Base-by-base conservation (phyloP, 2,797 vertebrate genomes). In the Poeciliopsis paucimaculata region DNA sequence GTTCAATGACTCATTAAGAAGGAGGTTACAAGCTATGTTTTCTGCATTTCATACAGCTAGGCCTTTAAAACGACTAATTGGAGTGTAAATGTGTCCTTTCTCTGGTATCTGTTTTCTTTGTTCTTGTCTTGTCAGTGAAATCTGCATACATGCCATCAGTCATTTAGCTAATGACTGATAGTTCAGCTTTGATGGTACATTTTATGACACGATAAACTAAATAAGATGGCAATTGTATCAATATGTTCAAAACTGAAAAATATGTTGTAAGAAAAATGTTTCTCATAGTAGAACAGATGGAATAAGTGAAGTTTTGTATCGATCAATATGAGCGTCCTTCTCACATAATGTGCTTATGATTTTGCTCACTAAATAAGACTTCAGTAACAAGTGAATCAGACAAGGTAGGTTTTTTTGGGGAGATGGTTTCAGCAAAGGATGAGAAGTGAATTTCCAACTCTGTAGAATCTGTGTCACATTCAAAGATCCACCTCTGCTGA, bases 1-100 rank as follows among this genome's bases (percentile, higher is more conserved):
- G 92, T 89, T 93, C 89, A 93, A 90, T 89, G 89, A 91, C 90
- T 95, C 91, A 93, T 94, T 94, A 93, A 57, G 83, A 79, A 80
- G 77, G 84, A 86, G 57, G 79, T 84, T 85, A 85, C 86, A 77
- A 88, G 89, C 89, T 81, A 76, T 83, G 90, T 88, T 92, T 93
- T 87, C 84, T 82, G 83, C 81, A 75, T 89, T 90, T 93, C 87
- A 91, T 92, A 80, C 91, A 89, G 87, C 84, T 71, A 28, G 76
- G 87, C 87, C 88, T 89, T 87, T 90, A 86, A 89, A 86, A 82
- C 78, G 83, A 84, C 91, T 93, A 94, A 95, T 94, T 93, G 88
- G 83, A 81, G 88, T 92, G 87, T 92, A 92, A 91, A 91, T 90
- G 90, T 92, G 88, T 90, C 83, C 84, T 90, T 93, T 91, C 77